Evolutionary conservation across 2,888 invertebrate species (phyloP).

Genomic region (Tipula confusa): DNA sequence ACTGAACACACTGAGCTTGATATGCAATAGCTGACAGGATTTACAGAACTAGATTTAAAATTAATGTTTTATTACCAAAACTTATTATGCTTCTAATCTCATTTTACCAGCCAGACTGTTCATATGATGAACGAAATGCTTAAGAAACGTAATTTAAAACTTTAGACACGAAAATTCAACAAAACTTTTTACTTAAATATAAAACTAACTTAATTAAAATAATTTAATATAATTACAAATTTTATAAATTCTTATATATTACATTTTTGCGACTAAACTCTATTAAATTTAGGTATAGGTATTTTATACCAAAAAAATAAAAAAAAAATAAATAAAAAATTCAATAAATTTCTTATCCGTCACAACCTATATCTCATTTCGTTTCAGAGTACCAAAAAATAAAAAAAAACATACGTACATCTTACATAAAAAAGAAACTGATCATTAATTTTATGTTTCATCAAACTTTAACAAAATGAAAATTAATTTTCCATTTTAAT

Average conservation of each 20-base stretch:
- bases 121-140: no score
- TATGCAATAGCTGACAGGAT: no score
- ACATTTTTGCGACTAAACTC: neutral
- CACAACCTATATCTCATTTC: neutral
- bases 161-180: neutral
- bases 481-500: constrained; percentile 25
- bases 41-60: no score
- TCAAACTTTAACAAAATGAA: neutral
- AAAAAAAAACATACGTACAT: neutral
- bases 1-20: no score
- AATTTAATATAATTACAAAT: neutral
- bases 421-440: neutral
- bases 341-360: neutral
- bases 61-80: no score
- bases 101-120: no score
- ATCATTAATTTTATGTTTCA: constrained; percentile 20
- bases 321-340: no score
- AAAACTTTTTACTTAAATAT: neutral
- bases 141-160: no score
- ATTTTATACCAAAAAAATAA: neutral
- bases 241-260: neutral
- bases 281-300: neutral
- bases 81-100: no score
- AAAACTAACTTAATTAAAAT: neutral
- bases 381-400: neutral